Percentiles rank a stretch among this genome's conserved stretches.
phyloP scores from a whole-genome alignment of 2,113 vertebrate species.

The Hyperopisus bebe region DNA sequence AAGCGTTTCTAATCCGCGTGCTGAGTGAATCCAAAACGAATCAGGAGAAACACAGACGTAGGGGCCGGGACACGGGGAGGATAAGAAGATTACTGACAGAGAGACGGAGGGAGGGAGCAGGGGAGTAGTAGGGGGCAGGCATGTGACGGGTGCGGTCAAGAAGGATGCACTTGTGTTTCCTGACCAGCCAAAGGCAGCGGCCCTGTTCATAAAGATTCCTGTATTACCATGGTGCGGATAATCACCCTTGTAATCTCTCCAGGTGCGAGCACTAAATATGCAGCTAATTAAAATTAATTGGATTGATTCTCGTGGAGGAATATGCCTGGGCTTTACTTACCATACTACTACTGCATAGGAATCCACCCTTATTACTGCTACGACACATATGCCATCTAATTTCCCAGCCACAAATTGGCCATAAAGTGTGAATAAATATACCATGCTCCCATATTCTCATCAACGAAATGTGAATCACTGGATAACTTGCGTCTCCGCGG shows the following conservation, averaged over 20 bases:
- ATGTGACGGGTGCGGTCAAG: not conserved
- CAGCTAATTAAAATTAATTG: constrained; percentile 64
- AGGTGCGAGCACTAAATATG: constrained; percentile 57
- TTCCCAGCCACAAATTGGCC: constrained; percentile 1
- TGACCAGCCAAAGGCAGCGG: not conserved
- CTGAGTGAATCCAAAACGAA: constrained; percentile 65
- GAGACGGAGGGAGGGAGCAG: not conserved
- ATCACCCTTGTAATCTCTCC: constrained; percentile 23
- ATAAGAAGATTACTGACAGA: constrained; percentile 62
- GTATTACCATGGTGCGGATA: not conserved
- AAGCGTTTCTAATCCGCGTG: constrained; percentile 66
- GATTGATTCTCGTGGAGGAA: constrained; percentile 57
- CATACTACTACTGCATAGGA: constrained; percentile 51
- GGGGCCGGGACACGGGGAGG: constrained; percentile 59
- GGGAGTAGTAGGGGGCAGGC: not conserved
- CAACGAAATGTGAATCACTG: not conserved
- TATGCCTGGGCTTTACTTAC: constrained; percentile 51
- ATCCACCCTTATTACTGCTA: constrained; percentile 23
- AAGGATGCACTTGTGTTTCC: not conserved
- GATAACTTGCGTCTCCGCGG: not conserved
- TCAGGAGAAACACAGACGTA: constrained; percentile 53
- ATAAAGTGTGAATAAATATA: constrained; percentile 1
- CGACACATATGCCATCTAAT: not conserved
- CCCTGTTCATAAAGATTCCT: not conserved
- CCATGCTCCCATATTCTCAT: not conserved